phyloP scores from a whole-genome alignment of 2,113 vertebrate species.

The Petroica traversi region DNA sequence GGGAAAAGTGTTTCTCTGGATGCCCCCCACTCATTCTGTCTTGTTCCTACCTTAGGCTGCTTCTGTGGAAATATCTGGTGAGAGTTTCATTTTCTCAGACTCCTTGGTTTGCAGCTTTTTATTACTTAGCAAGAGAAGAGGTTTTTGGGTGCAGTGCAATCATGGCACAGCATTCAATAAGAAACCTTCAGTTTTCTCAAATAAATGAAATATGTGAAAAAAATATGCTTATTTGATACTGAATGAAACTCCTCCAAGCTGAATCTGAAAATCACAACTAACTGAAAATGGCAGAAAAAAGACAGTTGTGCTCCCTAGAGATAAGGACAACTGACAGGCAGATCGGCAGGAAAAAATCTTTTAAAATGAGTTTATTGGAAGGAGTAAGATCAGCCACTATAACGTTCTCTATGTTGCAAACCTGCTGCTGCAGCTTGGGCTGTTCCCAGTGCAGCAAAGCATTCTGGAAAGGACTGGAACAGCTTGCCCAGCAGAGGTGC shows the following conservation, averaged over 20 bases:
- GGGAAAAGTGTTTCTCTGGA: not conserved
- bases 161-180: not conserved
- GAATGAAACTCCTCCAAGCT: not conserved
- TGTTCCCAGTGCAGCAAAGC: not conserved
- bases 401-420: not conserved
- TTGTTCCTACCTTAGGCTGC: not conserved
- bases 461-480: not conserved
- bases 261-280: not conserved
- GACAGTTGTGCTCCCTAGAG: not conserved
- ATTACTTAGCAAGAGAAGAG: not conserved
- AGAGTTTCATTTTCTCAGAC: not conserved
- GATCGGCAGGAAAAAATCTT: not conserved
- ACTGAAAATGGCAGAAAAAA: not conserved
- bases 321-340: not conserved
- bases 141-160: not conserved
- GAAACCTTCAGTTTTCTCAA: not conserved
- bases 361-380: not conserved
- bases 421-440: not conserved
- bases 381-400: not conserved
- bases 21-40: not conserved
- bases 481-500: not conserved
- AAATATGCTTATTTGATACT: not conserved
- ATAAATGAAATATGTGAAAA: not conserved
- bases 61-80: not conserved
- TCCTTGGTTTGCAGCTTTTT: not conserved